Conservation (phyloP, 1,140 invertebrate species). For the Drosophila nebulosa region DNA sequence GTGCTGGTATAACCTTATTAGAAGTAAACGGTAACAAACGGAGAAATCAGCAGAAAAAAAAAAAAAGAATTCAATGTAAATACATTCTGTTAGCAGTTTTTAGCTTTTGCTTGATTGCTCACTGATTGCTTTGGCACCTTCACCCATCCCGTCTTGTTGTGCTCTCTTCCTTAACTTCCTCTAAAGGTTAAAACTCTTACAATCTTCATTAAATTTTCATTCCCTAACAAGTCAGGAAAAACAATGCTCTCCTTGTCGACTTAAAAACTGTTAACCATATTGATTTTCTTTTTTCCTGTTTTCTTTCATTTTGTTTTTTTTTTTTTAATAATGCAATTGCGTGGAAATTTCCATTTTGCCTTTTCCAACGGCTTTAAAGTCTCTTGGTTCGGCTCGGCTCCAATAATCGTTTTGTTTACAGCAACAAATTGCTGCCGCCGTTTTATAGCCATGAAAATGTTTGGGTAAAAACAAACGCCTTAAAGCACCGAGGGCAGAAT, state of each 20-base stretch:
- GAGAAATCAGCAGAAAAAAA: background rate
- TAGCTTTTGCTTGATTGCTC: constrained; percentile 16
- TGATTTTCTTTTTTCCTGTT: background rate
- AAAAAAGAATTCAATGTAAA: constrained; percentile 31
- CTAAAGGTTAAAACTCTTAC: background rate
- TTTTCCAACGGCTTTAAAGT: constrained; percentile 18
- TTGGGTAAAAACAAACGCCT: constrained; percentile 42
- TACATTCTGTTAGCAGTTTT: constrained; percentile 16
- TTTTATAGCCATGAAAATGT: constrained; percentile 24
- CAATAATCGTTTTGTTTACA: constrained; percentile 38
- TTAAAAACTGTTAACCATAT: background rate
- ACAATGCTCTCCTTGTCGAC: background rate
- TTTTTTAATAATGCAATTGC: constrained; percentile 3
- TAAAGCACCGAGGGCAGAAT: constrained; percentile 31
- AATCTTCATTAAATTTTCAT: constrained; percentile 49
- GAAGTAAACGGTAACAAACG: background rate
- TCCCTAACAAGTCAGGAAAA: background rate
- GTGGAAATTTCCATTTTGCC: constrained; percentile 28
- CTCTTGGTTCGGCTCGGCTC: background rate
- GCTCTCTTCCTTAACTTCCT: background rate
- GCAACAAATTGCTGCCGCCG: constrained; percentile 16
- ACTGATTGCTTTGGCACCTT: constrained; percentile 22
- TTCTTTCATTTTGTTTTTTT: constrained; percentile 11
- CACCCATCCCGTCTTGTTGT: background rate
- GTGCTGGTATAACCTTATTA: too few relatives aligned